These are phyloP conservation scores for Knipowitschia caucasica DNA, from an alignment of 2,797 vertebrate species.

Conservation along the genomic window DNA sequence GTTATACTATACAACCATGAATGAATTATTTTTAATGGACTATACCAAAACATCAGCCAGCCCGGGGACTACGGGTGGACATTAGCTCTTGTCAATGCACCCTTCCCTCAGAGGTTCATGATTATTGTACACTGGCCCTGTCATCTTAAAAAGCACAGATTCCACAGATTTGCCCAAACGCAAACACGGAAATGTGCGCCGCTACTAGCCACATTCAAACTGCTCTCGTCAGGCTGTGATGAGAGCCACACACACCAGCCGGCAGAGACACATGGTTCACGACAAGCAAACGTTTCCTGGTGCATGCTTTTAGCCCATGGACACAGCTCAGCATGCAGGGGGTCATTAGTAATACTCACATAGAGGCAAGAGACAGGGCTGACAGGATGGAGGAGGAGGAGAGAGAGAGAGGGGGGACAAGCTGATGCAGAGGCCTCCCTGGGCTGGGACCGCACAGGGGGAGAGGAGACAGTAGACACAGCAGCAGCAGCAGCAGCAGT, in stretches of 20 bases:
- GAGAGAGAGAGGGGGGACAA: constrained; percentile 29
- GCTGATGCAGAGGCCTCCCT: constrained; percentile 45
- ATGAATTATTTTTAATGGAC: too few relatives aligned
- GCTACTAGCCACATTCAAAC: constrained; percentile 40
- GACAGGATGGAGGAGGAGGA: constrained; percentile 38
- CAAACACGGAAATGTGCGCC: constrained; percentile 41
- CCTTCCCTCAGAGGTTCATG: too few relatives aligned
- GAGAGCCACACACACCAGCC: constrained; percentile 32
- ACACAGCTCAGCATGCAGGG: constrained; percentile 53
- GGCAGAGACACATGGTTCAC: constrained; percentile 44
- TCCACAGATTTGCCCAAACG: constrained; percentile 32
- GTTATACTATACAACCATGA: too few relatives aligned
- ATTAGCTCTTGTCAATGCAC: too few relatives aligned
- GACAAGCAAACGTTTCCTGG: constrained; percentile 47
- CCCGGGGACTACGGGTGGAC: too few relatives aligned
- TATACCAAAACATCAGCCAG: too few relatives aligned
- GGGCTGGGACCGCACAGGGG: constrained; percentile 46
- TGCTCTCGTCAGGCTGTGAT: constrained; percentile 36
- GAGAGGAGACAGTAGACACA: constrained; percentile 23
- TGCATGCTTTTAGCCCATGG: constrained; percentile 53
- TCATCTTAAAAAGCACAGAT: constrained; percentile 17
- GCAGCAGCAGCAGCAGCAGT: constrained; percentile 19
- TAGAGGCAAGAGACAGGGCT: constrained; percentile 52
- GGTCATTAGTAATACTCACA: constrained; percentile 70
- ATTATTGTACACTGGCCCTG: too few relatives aligned